Conservation (phyloP, 2,888 invertebrate genomes). For the Hypomecis atomaria region DNA sequence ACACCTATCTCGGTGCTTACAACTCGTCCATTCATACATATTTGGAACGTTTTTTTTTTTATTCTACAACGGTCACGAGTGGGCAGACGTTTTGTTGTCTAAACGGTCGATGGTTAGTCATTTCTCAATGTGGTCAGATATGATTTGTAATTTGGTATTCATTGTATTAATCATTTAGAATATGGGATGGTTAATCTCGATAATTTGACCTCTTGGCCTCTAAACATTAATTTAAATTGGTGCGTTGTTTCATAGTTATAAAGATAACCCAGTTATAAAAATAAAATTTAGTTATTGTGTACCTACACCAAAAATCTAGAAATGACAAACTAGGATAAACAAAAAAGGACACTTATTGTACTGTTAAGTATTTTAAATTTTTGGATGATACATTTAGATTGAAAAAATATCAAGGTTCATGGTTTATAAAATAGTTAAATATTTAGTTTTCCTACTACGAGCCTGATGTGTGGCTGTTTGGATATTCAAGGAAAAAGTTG, state of each 20-base stretch:
- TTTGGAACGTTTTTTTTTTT: conserved; percentile 68
- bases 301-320: no score
- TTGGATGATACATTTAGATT: not conserved
- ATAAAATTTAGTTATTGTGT: no score
- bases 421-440: no score
- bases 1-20: conserved; percentile 71
- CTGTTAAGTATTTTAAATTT: not conserved
- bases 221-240: not conserved
- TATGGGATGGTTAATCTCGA: conserved; percentile 9
- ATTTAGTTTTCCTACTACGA: not conserved
- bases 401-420: not conserved
- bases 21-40: conserved; percentile 75
- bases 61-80: conserved; percentile 62
- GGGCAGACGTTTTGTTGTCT: conserved; percentile 73
- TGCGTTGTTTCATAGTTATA: not conserved
- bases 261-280: no score
- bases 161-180: conserved; percentile 32
- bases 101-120: conserved; percentile 61
- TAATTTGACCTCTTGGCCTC: conserved; percentile 13
- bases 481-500: conserved; percentile 12
- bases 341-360: no score
- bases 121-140: conserved; percentile 38
- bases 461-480: not conserved
- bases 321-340: no score
- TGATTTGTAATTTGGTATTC: conserved; percentile 31